Evolutionary conservation across 2,797 vertebrate genomes (phyloP).

Genomic region (Falco peregrinus): DNA sequence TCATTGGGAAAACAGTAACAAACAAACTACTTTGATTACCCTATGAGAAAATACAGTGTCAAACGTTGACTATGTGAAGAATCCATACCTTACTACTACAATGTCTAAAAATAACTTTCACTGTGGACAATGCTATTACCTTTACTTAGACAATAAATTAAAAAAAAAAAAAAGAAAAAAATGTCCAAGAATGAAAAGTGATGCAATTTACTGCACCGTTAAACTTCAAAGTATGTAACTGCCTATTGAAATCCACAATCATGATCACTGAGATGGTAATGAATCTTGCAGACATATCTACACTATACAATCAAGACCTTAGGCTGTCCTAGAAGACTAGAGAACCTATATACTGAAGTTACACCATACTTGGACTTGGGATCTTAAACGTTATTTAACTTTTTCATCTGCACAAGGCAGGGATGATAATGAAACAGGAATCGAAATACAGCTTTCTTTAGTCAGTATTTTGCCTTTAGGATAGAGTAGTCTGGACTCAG

Average conservation of each 20-base stretch:
- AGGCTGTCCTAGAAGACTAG: not conserved
- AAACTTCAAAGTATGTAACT: not conserved
- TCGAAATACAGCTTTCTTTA: not conserved
- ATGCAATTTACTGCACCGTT: not conserved
- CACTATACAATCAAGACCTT: not conserved
- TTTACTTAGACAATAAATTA: not conserved
- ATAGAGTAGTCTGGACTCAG: not conserved
- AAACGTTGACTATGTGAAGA: not conserved
- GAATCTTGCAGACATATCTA: not conserved
- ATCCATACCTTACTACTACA: not conserved
- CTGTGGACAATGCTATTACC: not conserved
- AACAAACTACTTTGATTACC: not conserved
- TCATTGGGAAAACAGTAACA: not conserved
- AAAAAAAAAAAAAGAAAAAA: not conserved
- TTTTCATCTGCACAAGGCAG: not conserved
- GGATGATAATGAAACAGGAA: not conserved
- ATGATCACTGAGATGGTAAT: not conserved
- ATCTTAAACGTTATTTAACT: rapidly evolving
- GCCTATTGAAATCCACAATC: not conserved
- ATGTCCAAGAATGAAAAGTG: not conserved
- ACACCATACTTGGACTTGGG: rapidly evolving
- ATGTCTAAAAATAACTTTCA: not conserved
- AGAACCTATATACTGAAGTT: not conserved
- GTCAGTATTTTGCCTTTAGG: not conserved
- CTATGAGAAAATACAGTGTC: not conserved